Evolutionary conservation across 2,797 vertebrate species (phyloP).

Genomic region (Microtus agrestis): DNA sequence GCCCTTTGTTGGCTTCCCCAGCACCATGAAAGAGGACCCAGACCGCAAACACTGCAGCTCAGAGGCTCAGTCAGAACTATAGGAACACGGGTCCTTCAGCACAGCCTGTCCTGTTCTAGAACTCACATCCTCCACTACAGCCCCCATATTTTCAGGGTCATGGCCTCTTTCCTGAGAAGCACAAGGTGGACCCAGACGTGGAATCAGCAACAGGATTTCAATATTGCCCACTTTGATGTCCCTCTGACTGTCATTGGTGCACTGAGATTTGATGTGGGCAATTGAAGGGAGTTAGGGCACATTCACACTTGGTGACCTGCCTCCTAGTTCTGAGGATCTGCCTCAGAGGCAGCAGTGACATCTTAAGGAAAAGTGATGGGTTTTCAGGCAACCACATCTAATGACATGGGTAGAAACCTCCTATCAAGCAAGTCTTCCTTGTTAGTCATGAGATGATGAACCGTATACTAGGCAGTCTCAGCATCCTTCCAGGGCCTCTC

Average conservation of each 20-base stretch:
- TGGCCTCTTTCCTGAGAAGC: not conserved
- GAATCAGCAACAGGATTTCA: not conserved
- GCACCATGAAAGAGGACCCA: not conserved
- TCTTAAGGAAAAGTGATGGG: not conserved
- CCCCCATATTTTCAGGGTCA: not conserved
- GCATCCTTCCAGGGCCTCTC: not conserved
- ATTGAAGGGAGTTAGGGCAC: not conserved
- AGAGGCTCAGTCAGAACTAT: not conserved
- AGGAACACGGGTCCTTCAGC: not conserved
- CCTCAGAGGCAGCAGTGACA: not conserved
- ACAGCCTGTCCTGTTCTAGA: not conserved
- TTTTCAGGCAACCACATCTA: not conserved
- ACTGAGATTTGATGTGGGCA: not conserved
- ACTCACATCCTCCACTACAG: not conserved
- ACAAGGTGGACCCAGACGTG: not conserved
- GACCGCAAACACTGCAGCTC: not conserved
- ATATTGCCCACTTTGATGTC: not conserved
- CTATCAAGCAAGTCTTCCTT: not conserved
- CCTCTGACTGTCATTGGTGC: not conserved
- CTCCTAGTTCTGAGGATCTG: not conserved
- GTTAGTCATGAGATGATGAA: not conserved
- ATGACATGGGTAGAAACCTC: not conserved
- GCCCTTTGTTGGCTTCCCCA: not conserved
- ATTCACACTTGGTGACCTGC: not conserved
- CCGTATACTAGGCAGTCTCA: not conserved